phyloP scores from a whole-genome alignment of 2,113 vertebrate genomes.

The Myocastor coypus region DNA sequence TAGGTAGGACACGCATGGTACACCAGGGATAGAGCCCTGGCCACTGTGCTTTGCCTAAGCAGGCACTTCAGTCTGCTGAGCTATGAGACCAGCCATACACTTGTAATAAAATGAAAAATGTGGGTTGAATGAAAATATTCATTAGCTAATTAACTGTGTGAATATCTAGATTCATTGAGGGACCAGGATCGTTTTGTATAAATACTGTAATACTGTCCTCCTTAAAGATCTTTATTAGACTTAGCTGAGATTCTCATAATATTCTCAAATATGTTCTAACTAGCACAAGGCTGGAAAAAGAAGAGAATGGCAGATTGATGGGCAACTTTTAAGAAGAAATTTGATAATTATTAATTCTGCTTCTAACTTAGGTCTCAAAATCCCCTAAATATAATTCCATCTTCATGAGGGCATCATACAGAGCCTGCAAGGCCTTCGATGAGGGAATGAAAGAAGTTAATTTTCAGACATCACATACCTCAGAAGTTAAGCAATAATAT shows the following conservation, averaged over 20 bases:
- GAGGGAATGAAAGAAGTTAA: background rate
- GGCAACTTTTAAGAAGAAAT: background rate
- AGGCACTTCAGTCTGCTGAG: no score
- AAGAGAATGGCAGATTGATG: background rate
- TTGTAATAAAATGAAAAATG: background rate
- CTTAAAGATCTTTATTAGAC: background rate
- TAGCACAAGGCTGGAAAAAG: background rate
- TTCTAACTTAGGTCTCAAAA: background rate
- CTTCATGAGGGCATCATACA: background rate
- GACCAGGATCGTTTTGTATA: background rate
- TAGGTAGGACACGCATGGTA: no score
- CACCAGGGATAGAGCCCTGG: no score
- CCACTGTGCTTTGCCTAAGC: no score
- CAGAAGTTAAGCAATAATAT: background rate
- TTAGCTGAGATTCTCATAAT: background rate
- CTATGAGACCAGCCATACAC: background rate
- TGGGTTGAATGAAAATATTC: background rate
- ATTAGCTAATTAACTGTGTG: background rate
- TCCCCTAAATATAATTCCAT: background rate
- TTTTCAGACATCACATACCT: background rate
- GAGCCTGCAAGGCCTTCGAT: background rate
- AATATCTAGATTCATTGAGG: background rate
- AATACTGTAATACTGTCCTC: background rate
- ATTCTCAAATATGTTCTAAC: background rate
- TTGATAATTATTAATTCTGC: background rate